Conservation (phyloP, 1,140 invertebrate species). For the Carposina sasakii region DNA sequence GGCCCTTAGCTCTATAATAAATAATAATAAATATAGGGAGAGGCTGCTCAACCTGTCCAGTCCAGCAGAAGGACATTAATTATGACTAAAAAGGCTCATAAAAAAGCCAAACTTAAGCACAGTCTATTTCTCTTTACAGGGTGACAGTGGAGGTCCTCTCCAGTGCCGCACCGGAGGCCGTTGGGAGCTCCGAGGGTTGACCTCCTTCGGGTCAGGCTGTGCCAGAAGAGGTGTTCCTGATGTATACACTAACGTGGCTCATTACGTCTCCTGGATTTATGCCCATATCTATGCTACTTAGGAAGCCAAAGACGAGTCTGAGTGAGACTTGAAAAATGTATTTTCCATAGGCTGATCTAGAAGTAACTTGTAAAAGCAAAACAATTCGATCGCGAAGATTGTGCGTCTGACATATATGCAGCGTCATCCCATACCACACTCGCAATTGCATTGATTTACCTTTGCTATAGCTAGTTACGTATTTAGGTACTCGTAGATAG, state of each 20-base stretch:
- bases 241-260: constrained; percentile 88
- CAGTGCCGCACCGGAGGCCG: constrained; percentile 84
- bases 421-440: too few species aligned
- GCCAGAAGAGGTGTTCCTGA: constrained; percentile 88
- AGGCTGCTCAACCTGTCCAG: too few species aligned
- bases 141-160: constrained; percentile 89
- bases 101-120: neutral
- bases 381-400: too few species aligned
- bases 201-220: constrained; percentile 92
- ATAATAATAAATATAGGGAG: too few species aligned
- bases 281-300: constrained; percentile 68
- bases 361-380: too few species aligned
- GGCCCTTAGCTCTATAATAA: too few species aligned
- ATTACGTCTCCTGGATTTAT: constrained; percentile 90
- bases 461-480: too few species aligned
- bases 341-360: too few species aligned
- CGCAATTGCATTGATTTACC: too few species aligned
- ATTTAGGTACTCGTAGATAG: too few species aligned
- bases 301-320: constrained; percentile 5
- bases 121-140: constrained; percentile 69
- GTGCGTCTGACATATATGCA: too few species aligned
- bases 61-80: neutral
- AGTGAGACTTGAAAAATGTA: neutral
- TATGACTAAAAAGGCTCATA: neutral
- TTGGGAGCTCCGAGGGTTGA: constrained; percentile 91